These are phyloP conservation scores for Morpho helenor DNA, from an alignment of 2,888 invertebrate genomes.

Conservation along the genomic window DNA sequence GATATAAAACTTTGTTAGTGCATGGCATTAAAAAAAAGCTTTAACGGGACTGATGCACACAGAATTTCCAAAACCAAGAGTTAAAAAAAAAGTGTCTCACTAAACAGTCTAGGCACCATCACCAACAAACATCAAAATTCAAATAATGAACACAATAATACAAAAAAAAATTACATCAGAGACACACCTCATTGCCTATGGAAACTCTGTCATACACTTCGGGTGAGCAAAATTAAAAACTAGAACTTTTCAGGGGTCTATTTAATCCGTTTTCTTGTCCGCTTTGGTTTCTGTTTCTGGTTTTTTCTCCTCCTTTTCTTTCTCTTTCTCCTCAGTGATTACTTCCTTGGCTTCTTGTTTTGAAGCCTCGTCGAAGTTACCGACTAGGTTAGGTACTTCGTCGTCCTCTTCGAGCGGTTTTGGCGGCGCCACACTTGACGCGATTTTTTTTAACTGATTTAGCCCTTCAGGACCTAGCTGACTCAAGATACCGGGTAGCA, in stretches of 20 bases:
- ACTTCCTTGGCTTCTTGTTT: constrained; percentile 87
- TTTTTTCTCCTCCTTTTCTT: constrained; percentile 48
- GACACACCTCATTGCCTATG: constrained; percentile 63
- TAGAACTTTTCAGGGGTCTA: constrained; percentile 44
- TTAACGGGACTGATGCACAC: constrained; percentile 40
- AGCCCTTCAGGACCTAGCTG: constrained; percentile 98
- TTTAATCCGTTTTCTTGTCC: constrained; percentile 73
- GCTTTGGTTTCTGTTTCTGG: constrained; percentile 75
- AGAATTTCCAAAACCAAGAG: constrained; percentile 63
- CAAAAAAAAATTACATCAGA: constrained; percentile 49
- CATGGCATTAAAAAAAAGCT: constrained; percentile 41
- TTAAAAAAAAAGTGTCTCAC: constrained; percentile 36
- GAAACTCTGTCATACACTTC: constrained; percentile 60
- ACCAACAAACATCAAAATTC: constrained; percentile 52
- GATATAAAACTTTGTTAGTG: constrained; percentile 42
- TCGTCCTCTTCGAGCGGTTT: constrained; percentile 86
- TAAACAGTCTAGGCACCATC: constrained; percentile 40
- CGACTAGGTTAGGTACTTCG: constrained; percentile 98
- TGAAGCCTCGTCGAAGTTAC: constrained; percentile 98
- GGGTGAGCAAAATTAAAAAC: constrained; percentile 71
- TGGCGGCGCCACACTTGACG: constrained; percentile 82
- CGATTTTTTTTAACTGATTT: constrained; percentile 94
- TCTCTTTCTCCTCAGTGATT: constrained; percentile 52
- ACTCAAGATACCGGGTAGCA: constrained; percentile 98
- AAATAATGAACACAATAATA: constrained; percentile 57